A percentile compares a stretch with the other conserved stretches of the same genome.
These are phyloP conservation scores for Lipotes vexillifer DNA, from an alignment of 2,113 vertebrate species.

Conservation along the genomic window DNA sequence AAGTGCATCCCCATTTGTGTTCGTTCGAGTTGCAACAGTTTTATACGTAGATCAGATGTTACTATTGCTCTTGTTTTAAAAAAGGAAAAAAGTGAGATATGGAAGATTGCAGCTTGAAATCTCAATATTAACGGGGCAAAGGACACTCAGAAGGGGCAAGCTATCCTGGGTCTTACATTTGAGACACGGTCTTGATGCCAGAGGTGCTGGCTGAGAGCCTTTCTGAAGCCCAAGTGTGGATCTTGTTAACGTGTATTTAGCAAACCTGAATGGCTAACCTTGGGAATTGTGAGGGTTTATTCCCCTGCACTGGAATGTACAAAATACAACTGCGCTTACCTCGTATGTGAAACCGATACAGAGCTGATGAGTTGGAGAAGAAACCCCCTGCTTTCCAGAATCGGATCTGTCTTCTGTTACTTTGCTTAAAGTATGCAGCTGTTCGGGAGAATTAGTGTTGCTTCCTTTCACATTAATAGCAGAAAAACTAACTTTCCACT, in stretches of 20 bases:
- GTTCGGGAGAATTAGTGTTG: neutral
- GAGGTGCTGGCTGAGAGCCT: neutral
- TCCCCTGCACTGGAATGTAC: rapidly evolving
- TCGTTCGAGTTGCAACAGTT: neutral
- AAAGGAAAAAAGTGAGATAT: neutral
- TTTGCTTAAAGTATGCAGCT: neutral
- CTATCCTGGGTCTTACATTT: neutral
- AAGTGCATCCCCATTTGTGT: neutral
- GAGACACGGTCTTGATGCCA: neutral
- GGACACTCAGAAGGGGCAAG: neutral
- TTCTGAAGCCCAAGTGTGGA: neutral
- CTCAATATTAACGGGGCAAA: neutral
- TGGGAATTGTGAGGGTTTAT: neutral
- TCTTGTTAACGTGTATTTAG: neutral
- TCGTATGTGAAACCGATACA: neutral
- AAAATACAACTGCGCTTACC: neutral
- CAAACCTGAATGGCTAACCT: neutral
- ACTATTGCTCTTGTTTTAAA: neutral
- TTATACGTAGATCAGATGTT: neutral
- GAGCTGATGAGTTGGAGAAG: neutral
- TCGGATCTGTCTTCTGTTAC: neutral
- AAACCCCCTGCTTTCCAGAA: neutral
- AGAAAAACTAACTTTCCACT: neutral
- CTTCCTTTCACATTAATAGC: neutral
- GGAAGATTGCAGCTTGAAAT: neutral